Conservation (phyloP, 37 sponge, comb jelly and placozoan species). For the Eunapius fragilis region DNA sequence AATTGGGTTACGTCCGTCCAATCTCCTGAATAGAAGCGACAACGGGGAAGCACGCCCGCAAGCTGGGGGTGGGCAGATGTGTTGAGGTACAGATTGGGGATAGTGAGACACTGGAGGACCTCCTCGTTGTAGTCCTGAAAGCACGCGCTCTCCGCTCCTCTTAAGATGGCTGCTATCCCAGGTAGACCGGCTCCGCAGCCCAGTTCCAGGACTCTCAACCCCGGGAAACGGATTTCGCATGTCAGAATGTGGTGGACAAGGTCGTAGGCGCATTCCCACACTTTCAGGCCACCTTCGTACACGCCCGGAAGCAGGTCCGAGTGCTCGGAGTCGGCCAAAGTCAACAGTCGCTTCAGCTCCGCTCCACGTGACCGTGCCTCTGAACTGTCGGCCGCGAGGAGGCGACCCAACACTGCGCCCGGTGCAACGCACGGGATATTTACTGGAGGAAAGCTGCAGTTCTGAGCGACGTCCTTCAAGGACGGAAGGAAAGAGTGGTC, state of each 20-base stretch:
- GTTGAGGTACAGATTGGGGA: slow-evolving; percentile 74
- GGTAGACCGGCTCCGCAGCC: slow-evolving; percentile 96
- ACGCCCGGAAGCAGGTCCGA: slow-evolving; percentile 87
- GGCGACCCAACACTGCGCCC: background rate
- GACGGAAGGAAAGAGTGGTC: background rate
- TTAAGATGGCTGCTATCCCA: slow-evolving; percentile 71
- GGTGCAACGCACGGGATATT: background rate
- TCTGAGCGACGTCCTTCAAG: background rate
- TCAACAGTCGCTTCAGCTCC: slow-evolving; percentile 6
- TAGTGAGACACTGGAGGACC: slow-evolving; percentile 81
- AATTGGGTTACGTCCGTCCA: slow-evolving; percentile 45
- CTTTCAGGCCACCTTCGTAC: slow-evolving; percentile 96
- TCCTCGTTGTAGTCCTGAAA: slow-evolving; percentile 96
- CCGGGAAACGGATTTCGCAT: background rate
- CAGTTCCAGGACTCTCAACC: slow-evolving; percentile 79
- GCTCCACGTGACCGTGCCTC: background rate
- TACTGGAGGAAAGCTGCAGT: background rate
- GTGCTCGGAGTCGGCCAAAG: slow-evolving; percentile 10
- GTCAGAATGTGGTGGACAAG: slow-evolving; percentile 57
- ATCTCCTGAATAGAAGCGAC: slow-evolving; percentile 75
- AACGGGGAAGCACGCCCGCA: background rate
- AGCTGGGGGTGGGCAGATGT: background rate
- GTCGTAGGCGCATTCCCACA: slow-evolving; percentile 96
- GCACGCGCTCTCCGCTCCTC: slow-evolving; percentile 58
- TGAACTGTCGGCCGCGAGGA: background rate